These are phyloP conservation scores for Labeo calbasu DNA, from an alignment of 2,797 vertebrate genomes.

Conservation along the genomic window DNA sequence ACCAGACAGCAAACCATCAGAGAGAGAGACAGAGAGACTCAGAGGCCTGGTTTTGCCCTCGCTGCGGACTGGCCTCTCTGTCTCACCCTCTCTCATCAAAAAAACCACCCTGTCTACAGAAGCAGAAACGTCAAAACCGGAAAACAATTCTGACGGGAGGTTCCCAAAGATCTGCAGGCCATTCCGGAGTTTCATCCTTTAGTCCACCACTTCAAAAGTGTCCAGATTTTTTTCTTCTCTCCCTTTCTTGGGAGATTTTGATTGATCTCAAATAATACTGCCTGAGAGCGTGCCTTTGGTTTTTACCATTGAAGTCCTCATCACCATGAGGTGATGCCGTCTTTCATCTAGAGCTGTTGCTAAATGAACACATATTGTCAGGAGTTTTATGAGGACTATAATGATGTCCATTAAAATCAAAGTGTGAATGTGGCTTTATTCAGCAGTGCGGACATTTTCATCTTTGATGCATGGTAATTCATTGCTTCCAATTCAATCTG, in stretches of 20 bases:
- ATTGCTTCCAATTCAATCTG: constrained; percentile 36
- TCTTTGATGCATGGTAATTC: constrained; percentile 57
- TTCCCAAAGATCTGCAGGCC: constrained; percentile 58
- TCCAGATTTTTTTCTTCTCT: constrained; percentile 59
- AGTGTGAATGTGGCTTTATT: constrained; percentile 58
- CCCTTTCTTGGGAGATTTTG: constrained; percentile 43
- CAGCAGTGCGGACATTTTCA: constrained; percentile 52
- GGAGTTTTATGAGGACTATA: constrained; percentile 55
- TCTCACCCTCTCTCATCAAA: constrained; percentile 56
- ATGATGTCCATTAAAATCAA: constrained; percentile 63
- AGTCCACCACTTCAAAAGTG: constrained; percentile 62
- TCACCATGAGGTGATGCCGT: constrained; percentile 49
- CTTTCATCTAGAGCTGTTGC: constrained; percentile 59
- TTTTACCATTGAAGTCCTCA: constrained; percentile 58
- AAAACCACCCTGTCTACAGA: constrained; percentile 50
- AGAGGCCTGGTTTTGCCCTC: constrained; percentile 54
- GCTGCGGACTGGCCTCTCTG: constrained; percentile 51
- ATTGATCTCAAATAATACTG: constrained; percentile 61
- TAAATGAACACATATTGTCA: constrained; percentile 62
- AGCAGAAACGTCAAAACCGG: constrained; percentile 53
- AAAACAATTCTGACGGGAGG: constrained; percentile 57
- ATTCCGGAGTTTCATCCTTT: constrained; percentile 57
- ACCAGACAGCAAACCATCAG: constrained; percentile 49
- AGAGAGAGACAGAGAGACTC: constrained; percentile 28
- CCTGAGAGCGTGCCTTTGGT: constrained; percentile 59